Conservation (phyloP, 2,888 invertebrate genomes). For the Erpobdella octoculata region DNA sequence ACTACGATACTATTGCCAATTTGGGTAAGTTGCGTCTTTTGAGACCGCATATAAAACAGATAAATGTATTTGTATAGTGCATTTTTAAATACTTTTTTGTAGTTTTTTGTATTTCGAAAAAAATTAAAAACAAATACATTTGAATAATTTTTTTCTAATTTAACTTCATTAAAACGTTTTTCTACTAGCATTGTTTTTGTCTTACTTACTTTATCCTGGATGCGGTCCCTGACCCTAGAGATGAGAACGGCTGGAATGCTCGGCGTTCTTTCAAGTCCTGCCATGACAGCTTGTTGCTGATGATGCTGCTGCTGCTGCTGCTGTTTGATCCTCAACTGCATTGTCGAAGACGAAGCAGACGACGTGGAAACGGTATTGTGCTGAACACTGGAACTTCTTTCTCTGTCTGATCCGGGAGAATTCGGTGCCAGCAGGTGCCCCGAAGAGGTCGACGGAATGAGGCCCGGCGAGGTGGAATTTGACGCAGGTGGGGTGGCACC, state of each 20-base stretch:
- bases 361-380: background rate
- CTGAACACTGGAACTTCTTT: constrained; percentile 14
- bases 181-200: too few species aligned
- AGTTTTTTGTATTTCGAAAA: too few species aligned
- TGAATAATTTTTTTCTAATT: too few species aligned
- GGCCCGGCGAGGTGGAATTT: background rate
- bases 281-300: background rate
- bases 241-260: constrained; percentile 26
- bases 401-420: constrained; percentile 2
- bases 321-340: background rate
- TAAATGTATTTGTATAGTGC: too few species aligned
- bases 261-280: constrained; percentile 14
- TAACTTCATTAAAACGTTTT: too few species aligned
- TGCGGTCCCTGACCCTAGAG: constrained; percentile 22
- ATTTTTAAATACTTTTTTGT: too few species aligned
- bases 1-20: too few species aligned
- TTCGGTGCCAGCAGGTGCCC: background rate
- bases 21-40: too few species aligned
- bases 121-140: too few species aligned
- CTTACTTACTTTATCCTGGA: constrained; percentile 24
- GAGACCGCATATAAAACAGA: too few species aligned
- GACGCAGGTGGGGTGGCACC: background rate
- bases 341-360: background rate
- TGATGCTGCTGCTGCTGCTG: background rate
- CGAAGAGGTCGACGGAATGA: background rate